Conservation (phyloP, 2,888 invertebrate species). For the Linyphia triangularis region DNA sequence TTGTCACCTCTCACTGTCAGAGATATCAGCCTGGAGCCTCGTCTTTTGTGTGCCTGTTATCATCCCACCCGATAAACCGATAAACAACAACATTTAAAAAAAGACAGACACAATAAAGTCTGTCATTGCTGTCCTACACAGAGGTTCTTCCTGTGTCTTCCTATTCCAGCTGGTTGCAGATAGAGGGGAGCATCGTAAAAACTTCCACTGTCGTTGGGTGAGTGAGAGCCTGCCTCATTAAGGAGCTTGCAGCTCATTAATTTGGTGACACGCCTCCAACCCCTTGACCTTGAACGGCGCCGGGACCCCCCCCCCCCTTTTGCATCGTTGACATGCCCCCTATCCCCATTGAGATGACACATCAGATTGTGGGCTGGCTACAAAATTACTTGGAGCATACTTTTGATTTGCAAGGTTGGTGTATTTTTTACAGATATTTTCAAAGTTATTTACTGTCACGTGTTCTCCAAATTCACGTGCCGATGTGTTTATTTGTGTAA, state of each 20-base stretch:
- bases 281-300: constrained; percentile 71
- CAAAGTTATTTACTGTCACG: no score
- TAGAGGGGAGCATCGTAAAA: constrained; percentile 16
- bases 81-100: neutral
- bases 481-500: no score
- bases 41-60: no score
- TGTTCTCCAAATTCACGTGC: no score
- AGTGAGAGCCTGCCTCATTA: constrained; percentile 72
- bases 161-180: neutral
- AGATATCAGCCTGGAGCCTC: no score
- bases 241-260: constrained; percentile 70
- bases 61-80: no score
- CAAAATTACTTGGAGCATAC: no score
- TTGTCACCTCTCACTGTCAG: neutral
- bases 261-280: constrained; percentile 66
- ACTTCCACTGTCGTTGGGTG: constrained; percentile 38
- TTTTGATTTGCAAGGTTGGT: no score
- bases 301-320: constrained; percentile 51
- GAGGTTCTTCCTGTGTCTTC: neutral
- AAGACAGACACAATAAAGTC: neutral
- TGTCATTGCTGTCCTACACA: neutral
- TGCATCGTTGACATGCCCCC: constrained; percentile 4
- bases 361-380: constrained; percentile 28
- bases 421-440: no score
- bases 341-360: neutral